These are phyloP conservation scores for Stichodactyla mertensii DNA, from an alignment of 64 coral and sea anemone species.

Conservation along the genomic window DNA sequence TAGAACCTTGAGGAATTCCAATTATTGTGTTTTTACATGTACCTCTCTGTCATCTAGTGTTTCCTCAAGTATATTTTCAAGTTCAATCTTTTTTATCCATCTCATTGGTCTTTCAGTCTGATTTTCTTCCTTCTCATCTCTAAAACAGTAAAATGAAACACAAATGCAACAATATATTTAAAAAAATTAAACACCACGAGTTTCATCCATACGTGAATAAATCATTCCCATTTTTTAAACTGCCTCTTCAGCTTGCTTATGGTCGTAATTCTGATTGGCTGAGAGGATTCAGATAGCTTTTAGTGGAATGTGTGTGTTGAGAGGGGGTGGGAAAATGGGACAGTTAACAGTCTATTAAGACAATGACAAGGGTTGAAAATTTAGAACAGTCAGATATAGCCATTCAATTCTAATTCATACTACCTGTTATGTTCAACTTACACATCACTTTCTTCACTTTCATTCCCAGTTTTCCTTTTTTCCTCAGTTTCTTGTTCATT, in stretches of 20 bases:
- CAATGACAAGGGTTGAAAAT: too few relatives aligned
- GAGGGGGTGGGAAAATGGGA: too few relatives aligned
- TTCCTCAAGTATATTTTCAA: slow-evolving; percentile 60
- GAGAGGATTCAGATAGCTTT: too few relatives aligned
- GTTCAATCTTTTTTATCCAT: slow-evolving; percentile 70
- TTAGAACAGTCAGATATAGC: too few relatives aligned
- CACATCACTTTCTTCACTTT: background rate
- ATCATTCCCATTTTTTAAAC: too few relatives aligned
- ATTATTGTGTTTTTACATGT: background rate
- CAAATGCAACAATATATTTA: background rate
- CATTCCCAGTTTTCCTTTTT: background rate
- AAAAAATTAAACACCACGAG: background rate
- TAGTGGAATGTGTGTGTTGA: too few relatives aligned
- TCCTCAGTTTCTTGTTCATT: background rate
- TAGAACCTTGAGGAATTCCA: background rate
- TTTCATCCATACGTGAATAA: too few relatives aligned
- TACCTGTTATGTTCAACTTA: background rate
- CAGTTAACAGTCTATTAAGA: too few relatives aligned
- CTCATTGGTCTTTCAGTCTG: slow-evolving; percentile 30
- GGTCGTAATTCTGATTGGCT: too few relatives aligned
- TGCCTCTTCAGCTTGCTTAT: too few relatives aligned
- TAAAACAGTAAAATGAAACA: background rate
- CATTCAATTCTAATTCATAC: too few relatives aligned
- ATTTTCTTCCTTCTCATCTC: background rate
- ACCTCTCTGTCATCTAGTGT: slow-evolving; percentile 58